Evolutionary conservation across 1,140 invertebrate species (phyloP).

Genomic region (Lamellibrachia luymesi): DNA sequence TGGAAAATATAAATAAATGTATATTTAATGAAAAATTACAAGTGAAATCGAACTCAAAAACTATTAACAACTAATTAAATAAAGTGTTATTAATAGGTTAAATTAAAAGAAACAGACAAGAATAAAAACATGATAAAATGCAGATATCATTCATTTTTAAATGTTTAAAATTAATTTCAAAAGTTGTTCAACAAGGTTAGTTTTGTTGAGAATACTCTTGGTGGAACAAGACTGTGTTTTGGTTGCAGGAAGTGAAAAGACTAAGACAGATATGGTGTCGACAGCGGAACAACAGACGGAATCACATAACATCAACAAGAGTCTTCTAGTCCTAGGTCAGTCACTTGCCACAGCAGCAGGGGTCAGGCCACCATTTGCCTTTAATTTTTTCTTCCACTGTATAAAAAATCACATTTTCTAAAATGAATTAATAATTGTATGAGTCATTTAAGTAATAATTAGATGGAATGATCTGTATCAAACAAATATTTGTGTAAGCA

Average conservation of each 20-base stretch:
- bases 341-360: neutral
- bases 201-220: neutral
- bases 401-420: too few species aligned
- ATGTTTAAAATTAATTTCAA: neutral
- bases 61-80: too few species aligned
- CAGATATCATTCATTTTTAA: slow-evolving; percentile 7
- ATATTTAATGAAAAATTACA: too few species aligned
- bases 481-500: neutral
- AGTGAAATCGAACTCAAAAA: too few species aligned
- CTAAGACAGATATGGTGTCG: slow-evolving; percentile 6
- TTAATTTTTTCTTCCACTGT: neutral
- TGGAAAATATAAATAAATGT: too few species aligned
- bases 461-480: too few species aligned
- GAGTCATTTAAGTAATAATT: too few species aligned
- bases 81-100: too few species aligned
- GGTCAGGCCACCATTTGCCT: neutral
- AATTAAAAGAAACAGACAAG: neutral
- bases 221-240: neutral
- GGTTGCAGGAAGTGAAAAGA: slow-evolving; percentile 18
- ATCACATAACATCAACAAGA: slow-evolving; percentile 57
- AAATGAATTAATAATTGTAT: too few species aligned
- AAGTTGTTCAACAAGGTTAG: neutral
- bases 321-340: slow-evolving; percentile 54
- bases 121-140: neutral
- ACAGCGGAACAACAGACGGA: slow-evolving; percentile 40